These are phyloP conservation scores for Orchesella flavescens DNA, from an alignment of 2,888 invertebrate species.

Conservation along the genomic window DNA sequence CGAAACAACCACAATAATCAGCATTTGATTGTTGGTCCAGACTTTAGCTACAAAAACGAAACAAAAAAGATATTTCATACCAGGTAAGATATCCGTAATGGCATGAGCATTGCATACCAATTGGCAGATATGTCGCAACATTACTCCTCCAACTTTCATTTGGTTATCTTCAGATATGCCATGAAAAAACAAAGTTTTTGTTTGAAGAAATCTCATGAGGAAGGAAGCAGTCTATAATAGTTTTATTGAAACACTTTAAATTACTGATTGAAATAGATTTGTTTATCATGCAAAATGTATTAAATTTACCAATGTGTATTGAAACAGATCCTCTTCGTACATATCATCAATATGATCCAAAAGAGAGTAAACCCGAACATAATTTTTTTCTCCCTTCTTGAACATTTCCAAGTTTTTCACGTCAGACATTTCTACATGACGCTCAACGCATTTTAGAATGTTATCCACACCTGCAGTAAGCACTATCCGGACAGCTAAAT, in stretches of 20 bases:
- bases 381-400: slow-evolving; percentile 74
- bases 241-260: not conserved
- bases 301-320: slow-evolving; percentile 83
- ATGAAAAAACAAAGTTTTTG: slow-evolving; percentile 80
- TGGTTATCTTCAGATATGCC: slow-evolving; percentile 75
- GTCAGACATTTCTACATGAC: slow-evolving; percentile 29
- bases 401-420: slow-evolving; percentile 50
- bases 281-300: too few species aligned
- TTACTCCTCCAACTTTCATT: slow-evolving; percentile 80
- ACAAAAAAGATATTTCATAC: not conserved
- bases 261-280: too few species aligned
- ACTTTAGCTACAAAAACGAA: not conserved
- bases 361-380: slow-evolving; percentile 81
- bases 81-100: slow-evolving; percentile 74
- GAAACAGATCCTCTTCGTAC: slow-evolving; percentile 80
- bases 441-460: slow-evolving; percentile 49
- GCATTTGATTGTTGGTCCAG: too few species aligned
- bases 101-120: slow-evolving; percentile 87
- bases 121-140: slow-evolving; percentile 86
- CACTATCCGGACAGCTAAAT: slow-evolving; percentile 83
- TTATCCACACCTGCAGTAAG: slow-evolving; percentile 75
- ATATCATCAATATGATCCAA: slow-evolving; percentile 84
- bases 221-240: slow-evolving; percentile 80
- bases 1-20: too few species aligned
- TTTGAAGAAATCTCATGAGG: slow-evolving; percentile 80